Evolutionary conservation across 2,888 invertebrate species (phyloP).

Genomic region (Periphyllus acericola): DNA sequence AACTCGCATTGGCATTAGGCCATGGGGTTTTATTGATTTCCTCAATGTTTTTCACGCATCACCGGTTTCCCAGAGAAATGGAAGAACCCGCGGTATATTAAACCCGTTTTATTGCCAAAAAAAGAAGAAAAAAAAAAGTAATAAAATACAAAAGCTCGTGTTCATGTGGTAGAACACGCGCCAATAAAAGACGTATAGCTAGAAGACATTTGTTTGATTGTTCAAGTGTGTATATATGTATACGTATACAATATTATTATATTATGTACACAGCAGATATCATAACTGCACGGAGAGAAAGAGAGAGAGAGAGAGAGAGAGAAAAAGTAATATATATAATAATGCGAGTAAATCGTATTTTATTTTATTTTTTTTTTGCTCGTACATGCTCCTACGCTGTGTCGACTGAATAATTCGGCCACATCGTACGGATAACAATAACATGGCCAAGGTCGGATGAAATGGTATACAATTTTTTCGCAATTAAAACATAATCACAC

Average conservation of each 20-base stretch:
- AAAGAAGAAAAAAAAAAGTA: no score
- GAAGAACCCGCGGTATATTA: slow-evolving; percentile 45
- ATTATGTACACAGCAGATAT: neutral
- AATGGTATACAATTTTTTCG: slow-evolving; percentile 37
- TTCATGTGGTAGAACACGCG: slow-evolving; percentile 48
- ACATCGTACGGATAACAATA: neutral
- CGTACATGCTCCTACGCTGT: neutral
- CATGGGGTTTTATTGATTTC: slow-evolving; percentile 61
- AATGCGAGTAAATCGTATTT: slow-evolving; percentile 21
- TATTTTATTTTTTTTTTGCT: neutral
- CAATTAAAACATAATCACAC: slow-evolving; percentile 50
- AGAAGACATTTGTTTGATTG: slow-evolving; percentile 44
- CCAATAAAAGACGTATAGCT: slow-evolving; percentile 56
- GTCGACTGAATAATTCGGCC: slow-evolving; percentile 13
- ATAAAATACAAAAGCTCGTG: slow-evolving; percentile 59
- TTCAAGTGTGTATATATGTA: slow-evolving; percentile 14
- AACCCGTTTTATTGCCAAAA: slow-evolving; percentile 61
- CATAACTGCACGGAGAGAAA: no score
- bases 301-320: no score
- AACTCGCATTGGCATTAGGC: slow-evolving; percentile 59
- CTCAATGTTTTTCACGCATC: slow-evolving; percentile 56
- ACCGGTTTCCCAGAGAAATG: slow-evolving; percentile 45
- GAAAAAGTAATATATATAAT: slow-evolving; percentile 1
- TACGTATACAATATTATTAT: no score
- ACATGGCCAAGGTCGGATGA: slow-evolving; percentile 8